Conservation (phyloP, 2,113 vertebrate species). For the Plestiodon gilberti region DNA sequence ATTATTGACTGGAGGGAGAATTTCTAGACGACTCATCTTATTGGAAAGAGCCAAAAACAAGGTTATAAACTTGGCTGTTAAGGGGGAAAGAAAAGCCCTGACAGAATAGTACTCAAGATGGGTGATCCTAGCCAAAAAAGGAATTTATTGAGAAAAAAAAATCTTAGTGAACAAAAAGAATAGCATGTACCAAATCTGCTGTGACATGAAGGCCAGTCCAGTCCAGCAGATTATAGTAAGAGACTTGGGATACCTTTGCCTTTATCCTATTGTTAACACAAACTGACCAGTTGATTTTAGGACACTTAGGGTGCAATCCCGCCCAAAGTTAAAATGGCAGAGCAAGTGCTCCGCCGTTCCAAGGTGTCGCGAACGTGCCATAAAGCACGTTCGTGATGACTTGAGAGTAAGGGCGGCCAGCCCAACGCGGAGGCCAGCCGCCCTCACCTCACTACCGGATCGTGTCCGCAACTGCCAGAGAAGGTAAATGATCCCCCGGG, state of each 20-base stretch:
- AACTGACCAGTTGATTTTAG: background rate
- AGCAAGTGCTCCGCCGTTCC: too few relatives aligned
- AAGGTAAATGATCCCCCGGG: too few relatives aligned
- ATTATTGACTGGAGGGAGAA: constrained; percentile 63
- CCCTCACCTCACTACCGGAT: too few relatives aligned
- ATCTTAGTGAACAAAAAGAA: background rate
- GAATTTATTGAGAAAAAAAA: background rate
- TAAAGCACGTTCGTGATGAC: too few relatives aligned
- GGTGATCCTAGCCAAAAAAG: background rate
- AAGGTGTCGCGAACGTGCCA: too few relatives aligned
- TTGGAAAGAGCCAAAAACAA: constrained; percentile 54
- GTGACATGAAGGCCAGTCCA: background rate
- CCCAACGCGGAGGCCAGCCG: too few relatives aligned
- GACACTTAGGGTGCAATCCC: too few relatives aligned
- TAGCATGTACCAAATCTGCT: background rate
- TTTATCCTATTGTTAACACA: background rate
- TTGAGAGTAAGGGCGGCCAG: too few relatives aligned
- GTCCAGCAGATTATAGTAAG: background rate
- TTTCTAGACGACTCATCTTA: constrained; percentile 63
- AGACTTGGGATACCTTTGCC: background rate
- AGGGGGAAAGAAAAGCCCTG: background rate
- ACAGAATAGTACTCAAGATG: constrained; percentile 18
- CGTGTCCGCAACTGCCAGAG: too few relatives aligned
- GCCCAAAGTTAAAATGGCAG: too few relatives aligned
- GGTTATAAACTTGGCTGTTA: constrained; percentile 50